Percentiles rank a stretch among this genome's conserved stretches.
Evolutionary conservation across 2,888 invertebrate species (phyloP).

Genomic region (Ichneumoninae sp.): DNA sequence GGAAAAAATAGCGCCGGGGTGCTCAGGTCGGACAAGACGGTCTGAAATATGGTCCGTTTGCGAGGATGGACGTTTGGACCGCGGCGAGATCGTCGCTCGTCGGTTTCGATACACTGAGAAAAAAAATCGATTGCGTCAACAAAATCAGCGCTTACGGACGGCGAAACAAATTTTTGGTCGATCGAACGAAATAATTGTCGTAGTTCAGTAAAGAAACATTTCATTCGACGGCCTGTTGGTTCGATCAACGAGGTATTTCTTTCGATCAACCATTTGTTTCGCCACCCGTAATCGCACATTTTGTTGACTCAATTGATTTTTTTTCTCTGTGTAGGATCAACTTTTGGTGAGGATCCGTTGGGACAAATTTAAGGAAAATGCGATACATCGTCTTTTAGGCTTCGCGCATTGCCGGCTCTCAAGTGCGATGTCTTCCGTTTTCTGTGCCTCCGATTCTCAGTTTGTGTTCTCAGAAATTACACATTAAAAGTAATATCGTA

Average conservation of each 20-base stretch:
- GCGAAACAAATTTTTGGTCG: too few relatives aligned
- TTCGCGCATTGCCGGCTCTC: background rate
- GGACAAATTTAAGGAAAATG: background rate
- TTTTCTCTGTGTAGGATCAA: too few relatives aligned
- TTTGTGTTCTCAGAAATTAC: slow-evolving; percentile 29
- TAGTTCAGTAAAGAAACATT: too few relatives aligned
- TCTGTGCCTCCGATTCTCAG: slow-evolving; percentile 8
- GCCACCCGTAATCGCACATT: too few relatives aligned
- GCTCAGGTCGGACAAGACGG: background rate
- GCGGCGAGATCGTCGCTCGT: background rate
- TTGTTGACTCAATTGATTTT: too few relatives aligned
- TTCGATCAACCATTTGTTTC: too few relatives aligned
- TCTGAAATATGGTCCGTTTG: slow-evolving; percentile 18
- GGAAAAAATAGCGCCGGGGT: slow-evolving; percentile 15
- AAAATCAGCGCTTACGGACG: too few relatives aligned
- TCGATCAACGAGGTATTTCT: too few relatives aligned
- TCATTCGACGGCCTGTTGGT: too few relatives aligned
- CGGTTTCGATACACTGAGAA: too few relatives aligned
- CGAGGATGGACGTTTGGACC: slow-evolving; percentile 41
- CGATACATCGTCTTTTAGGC: slow-evolving; percentile 32
- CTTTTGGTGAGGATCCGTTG: slow-evolving; percentile 2
- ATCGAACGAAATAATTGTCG: too few relatives aligned
- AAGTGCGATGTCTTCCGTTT: slow-evolving; percentile 17
- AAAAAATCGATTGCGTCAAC: too few relatives aligned
- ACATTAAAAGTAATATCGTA: background rate